A percentile compares a stretch with the other conserved stretches of the same genome.
phyloP scores from a whole-genome alignment of 2,113 vertebrate genomes.

The Psittacula cyanocephala region DNA sequence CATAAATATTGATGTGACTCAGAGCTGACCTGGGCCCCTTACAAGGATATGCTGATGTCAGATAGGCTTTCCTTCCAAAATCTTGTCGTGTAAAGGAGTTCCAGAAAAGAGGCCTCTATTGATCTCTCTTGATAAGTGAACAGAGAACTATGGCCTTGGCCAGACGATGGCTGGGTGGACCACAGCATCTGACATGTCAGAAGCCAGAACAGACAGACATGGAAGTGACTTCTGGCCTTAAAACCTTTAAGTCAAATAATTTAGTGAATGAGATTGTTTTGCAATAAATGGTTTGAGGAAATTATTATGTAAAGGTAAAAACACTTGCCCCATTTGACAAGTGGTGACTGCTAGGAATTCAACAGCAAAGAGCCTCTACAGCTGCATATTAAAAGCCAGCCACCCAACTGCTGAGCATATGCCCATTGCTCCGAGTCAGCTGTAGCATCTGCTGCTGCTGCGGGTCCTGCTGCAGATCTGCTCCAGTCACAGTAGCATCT shows the following conservation, averaged over 20 bases:
- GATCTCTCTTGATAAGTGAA: background rate
- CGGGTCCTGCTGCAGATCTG: background rate
- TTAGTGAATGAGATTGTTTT: background rate
- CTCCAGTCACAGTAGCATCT: background rate
- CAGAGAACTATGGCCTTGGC: background rate
- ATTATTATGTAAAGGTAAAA: background rate
- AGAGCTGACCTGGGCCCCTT: background rate
- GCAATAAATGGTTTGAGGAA: background rate
- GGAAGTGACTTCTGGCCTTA: background rate
- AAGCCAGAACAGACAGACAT: background rate
- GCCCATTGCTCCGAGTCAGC: background rate
- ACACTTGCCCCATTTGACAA: background rate
- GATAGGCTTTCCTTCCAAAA: background rate
- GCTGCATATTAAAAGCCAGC: background rate
- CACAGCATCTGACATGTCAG: background rate
- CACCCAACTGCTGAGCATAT: background rate
- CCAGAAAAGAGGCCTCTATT: background rate
- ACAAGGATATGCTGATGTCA: background rate
- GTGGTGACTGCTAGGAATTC: background rate
- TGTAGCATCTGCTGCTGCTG: background rate
- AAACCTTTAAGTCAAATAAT: background rate
- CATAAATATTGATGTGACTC: background rate
- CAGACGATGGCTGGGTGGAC: background rate
- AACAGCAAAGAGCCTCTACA: background rate
- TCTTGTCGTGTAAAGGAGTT: background rate